These are phyloP conservation scores for Coptodon bakossiorum DNA, from an alignment of 2,113 vertebrate species.

Conservation along the genomic window DNA sequence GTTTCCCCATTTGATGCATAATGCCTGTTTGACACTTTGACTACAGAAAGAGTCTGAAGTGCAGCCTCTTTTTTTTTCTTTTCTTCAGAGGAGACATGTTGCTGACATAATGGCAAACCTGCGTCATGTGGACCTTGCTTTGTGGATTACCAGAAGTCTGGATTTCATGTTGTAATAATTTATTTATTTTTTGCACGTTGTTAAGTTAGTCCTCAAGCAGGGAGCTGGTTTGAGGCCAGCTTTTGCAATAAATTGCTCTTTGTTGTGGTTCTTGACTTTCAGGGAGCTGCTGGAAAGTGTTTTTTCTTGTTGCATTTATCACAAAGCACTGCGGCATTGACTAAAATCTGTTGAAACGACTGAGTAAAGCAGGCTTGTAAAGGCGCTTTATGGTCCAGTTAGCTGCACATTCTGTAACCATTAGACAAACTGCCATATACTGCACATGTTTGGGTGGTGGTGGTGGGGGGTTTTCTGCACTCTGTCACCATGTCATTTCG, in stretches of 20 bases:
- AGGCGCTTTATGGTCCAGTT: neutral
- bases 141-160: slow-evolving; percentile 60
- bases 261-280: slow-evolving; percentile 43
- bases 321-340: neutral
- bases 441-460: neutral
- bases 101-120: slow-evolving; percentile 42
- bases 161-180: slow-evolving; percentile 59
- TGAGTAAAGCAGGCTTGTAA: slow-evolving; percentile 11
- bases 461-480: neutral
- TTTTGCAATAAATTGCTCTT: slow-evolving; percentile 47
- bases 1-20: neutral
- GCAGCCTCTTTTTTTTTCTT: neutral
- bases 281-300: neutral
- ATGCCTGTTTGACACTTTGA: neutral
- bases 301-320: neutral
- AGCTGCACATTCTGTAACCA: neutral
- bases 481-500: neutral
- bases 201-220: slow-evolving; percentile 29
- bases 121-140: slow-evolving; percentile 37
- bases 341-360: slow-evolving; percentile 2
- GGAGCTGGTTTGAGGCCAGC: slow-evolving; percentile 10
- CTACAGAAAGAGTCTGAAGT: neutral
- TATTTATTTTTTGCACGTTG: slow-evolving; percentile 15
- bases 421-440: neutral
- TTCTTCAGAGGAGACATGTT: neutral